Percentiles rank a stretch among this genome's conserved stretches.
These are phyloP conservation scores for Anguilla anguilla DNA, from an alignment of 2,797 vertebrate genomes.

Conservation along the genomic window DNA sequence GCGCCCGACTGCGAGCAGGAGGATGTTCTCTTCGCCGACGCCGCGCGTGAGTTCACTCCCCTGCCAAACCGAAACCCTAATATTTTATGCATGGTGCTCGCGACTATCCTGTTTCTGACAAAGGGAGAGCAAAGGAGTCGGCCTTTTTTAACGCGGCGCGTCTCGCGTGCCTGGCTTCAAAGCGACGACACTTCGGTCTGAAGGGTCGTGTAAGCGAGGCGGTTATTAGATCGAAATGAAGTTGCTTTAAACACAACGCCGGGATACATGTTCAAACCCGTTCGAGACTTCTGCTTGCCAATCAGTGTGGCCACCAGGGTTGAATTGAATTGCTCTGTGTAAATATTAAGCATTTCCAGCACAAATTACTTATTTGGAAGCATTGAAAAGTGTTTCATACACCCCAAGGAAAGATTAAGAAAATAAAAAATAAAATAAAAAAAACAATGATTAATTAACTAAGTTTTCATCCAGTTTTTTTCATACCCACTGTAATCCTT, in stretches of 20 bases:
- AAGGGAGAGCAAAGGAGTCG: not conserved
- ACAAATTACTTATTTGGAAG: not conserved
- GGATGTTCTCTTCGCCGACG: not conserved
- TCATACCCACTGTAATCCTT: not conserved
- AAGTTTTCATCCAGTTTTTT: not conserved
- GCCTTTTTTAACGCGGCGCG: not conserved
- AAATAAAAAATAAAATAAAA: not conserved
- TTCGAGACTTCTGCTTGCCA: not conserved
- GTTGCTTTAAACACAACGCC: not conserved
- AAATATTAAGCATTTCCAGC: not conserved
- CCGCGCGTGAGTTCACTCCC: not conserved
- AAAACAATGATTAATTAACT: no score
- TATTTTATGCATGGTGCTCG: not conserved
- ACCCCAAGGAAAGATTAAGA: not conserved
- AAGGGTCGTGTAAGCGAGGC: not conserved
- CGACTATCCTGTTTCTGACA: not conserved
- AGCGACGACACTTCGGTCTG: not conserved
- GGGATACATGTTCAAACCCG: not conserved
- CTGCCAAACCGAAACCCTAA: not conserved
- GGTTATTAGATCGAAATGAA: not conserved
- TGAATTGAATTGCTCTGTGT: not conserved
- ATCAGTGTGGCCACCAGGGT: not conserved
- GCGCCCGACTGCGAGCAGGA: no score
- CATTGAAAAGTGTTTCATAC: not conserved
- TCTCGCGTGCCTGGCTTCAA: not conserved